Conservation (phyloP, 2,888 invertebrate genomes). For the Synergus japonicus region DNA sequence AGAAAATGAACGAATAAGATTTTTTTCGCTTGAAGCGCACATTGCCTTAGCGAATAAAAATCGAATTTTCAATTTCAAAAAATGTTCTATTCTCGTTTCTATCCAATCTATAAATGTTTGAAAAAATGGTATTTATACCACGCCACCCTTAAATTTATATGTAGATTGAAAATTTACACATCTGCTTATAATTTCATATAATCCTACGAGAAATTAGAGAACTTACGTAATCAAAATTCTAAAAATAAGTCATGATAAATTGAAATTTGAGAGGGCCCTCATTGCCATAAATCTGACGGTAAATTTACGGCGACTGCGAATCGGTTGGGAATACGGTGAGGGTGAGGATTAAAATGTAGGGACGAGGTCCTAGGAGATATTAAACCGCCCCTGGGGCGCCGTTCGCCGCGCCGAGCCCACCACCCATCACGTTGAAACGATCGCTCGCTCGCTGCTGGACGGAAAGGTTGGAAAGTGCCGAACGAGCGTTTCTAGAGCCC, state of each 20-base stretch:
- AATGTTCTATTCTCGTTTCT: too few relatives aligned
- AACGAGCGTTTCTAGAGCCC: slow-evolving; percentile 39
- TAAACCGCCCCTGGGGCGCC: slow-evolving; percentile 41
- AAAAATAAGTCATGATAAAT: background rate
- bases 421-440: slow-evolving; percentile 37
- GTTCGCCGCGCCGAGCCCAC: slow-evolving; percentile 39
- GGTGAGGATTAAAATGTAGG: slow-evolving; percentile 18
- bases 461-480: slow-evolving; percentile 48
- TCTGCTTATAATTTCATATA: background rate
- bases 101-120: too few relatives aligned
- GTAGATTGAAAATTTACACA: background rate
- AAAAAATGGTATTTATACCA: too few relatives aligned
- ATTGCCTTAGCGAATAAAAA: too few relatives aligned
- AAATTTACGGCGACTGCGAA: slow-evolving; percentile 36
- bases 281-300: slow-evolving; percentile 23
- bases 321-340: background rate
- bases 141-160: background rate
- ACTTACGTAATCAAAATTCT: background rate
- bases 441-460: slow-evolving; percentile 26
- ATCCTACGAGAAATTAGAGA: background rate
- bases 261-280: slow-evolving; percentile 1
- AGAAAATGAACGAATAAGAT: too few relatives aligned
- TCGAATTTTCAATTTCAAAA: too few relatives aligned
- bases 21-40: too few relatives aligned
- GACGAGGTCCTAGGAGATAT: slow-evolving; percentile 16